A percentile compares a stretch with the other conserved stretches of the same genome.
Evolutionary conservation across 2,797 vertebrate species (phyloP).

Genomic region (Hipposideros larvatus): DNA sequence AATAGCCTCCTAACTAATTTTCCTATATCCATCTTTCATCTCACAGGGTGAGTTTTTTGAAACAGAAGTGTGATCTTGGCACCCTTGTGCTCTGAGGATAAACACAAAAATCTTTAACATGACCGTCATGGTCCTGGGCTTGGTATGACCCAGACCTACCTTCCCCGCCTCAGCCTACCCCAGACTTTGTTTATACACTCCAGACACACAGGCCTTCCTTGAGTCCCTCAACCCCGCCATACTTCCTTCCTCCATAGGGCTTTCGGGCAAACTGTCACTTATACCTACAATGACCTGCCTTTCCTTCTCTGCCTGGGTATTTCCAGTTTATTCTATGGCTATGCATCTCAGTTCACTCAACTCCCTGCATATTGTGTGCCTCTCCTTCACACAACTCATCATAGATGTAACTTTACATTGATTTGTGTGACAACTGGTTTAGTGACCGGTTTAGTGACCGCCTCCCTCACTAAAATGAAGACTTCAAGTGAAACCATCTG

Average conservation of each 20-base stretch:
- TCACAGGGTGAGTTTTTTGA: background rate
- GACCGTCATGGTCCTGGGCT: background rate
- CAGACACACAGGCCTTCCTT: background rate
- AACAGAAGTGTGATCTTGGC: background rate
- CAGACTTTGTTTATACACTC: background rate
- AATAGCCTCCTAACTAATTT: background rate
- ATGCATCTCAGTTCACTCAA: background rate
- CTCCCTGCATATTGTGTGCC: background rate
- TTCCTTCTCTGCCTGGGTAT: background rate
- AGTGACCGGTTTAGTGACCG: background rate
- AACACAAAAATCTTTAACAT: background rate
- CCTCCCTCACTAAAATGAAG: background rate
- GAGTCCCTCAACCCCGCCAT: background rate
- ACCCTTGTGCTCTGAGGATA: background rate
- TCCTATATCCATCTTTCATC: background rate
- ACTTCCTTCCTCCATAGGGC: background rate
- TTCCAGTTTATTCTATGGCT: background rate
- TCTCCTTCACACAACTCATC: background rate
- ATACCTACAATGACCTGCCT: background rate
- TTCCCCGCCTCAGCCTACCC: background rate
- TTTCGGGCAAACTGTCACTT: background rate
- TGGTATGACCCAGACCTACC: rapidly evolving
- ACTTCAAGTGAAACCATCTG: background rate
- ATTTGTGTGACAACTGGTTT: background rate
- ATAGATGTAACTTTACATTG: background rate